Evolutionary conservation across 2,888 invertebrate genomes (phyloP).

Genomic region (Ophonus ardosiacus): DNA sequence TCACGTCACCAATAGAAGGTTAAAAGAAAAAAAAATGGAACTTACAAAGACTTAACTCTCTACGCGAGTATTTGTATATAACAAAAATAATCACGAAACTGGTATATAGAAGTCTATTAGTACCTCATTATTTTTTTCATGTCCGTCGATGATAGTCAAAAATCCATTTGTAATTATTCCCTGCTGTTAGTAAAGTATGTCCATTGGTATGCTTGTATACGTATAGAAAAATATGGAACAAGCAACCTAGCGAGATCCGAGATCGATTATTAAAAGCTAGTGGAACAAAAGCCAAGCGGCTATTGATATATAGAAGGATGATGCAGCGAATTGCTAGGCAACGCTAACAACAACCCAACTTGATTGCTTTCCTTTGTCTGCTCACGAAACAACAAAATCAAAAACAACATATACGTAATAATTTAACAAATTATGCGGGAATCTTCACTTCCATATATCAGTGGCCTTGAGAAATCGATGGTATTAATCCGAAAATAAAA

Average conservation of each 20-base stretch:
- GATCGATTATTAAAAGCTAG: conserved; percentile 35
- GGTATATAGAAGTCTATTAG: neutral
- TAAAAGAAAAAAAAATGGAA: too few species aligned
- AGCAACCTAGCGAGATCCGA: neutral
- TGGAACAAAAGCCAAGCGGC: conserved; percentile 34
- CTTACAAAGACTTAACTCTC: too few species aligned
- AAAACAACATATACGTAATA: neutral
- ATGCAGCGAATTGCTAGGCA: conserved; percentile 19
- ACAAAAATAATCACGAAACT: too few species aligned
- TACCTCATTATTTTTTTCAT: neutral
- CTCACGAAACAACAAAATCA: neutral
- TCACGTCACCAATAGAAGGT: too few species aligned
- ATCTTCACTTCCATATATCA: too few species aligned
- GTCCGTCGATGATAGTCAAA: neutral
- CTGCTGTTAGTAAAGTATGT: conserved; percentile 4
- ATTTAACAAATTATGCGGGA: neutral
- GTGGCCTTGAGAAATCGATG: too few species aligned
- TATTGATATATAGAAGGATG: conserved; percentile 25
- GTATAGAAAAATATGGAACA: conserved; percentile 1
- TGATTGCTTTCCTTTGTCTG: conserved; percentile 31
- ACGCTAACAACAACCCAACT: conserved; percentile 6
- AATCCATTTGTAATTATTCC: neutral
- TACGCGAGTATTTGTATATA: too few species aligned
- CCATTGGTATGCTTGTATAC: neutral
- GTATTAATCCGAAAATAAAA: too few species aligned